Evolutionary conservation across 2,113 vertebrate genomes (phyloP).

Genomic region (Gymnobelideus leadbeateri): DNA sequence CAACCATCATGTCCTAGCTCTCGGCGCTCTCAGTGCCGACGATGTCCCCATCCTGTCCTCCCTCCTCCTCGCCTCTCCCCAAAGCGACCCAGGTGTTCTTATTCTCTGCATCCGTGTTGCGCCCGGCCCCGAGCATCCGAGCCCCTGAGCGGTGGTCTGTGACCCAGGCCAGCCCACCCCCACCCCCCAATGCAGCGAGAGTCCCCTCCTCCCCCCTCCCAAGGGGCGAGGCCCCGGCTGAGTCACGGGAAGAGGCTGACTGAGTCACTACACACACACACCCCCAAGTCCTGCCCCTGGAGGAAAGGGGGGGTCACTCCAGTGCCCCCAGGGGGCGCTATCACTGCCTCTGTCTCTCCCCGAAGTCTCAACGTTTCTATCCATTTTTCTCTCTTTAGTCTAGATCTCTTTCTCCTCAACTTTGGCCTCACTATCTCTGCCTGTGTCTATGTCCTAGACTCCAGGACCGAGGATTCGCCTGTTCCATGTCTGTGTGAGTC

Average conservation of each 20-base stretch:
- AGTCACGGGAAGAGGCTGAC: slow-evolving; percentile 73
- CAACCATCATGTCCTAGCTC: neutral
- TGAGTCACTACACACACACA: slow-evolving; percentile 63
- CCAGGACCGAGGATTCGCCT: too few relatives aligned
- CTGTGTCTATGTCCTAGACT: too few relatives aligned
- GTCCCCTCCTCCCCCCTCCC: neutral
- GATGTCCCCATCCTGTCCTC: neutral
- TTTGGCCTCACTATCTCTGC: neutral
- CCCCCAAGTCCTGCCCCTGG: slow-evolving; percentile 49
- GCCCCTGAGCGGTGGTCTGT: neutral
- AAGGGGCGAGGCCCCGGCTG: slow-evolving; percentile 52
- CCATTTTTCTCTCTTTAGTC: neutral
- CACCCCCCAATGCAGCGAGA: neutral
- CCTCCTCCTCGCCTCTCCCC: neutral
- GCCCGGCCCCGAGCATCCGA: neutral
- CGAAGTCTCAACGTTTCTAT: neutral
- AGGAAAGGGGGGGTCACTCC: neutral
- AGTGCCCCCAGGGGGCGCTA: slow-evolving; percentile 20
- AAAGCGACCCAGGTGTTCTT: neutral
- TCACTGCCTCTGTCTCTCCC: neutral
- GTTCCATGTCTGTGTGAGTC: neutral
- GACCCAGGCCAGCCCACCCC: neutral
- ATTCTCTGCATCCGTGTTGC: neutral
- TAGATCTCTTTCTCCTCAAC: neutral
- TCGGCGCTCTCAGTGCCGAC: neutral